Evolutionary conservation across 1,140 invertebrate species (phyloP).

Genomic region (Camponotus pennsylvanicus): DNA sequence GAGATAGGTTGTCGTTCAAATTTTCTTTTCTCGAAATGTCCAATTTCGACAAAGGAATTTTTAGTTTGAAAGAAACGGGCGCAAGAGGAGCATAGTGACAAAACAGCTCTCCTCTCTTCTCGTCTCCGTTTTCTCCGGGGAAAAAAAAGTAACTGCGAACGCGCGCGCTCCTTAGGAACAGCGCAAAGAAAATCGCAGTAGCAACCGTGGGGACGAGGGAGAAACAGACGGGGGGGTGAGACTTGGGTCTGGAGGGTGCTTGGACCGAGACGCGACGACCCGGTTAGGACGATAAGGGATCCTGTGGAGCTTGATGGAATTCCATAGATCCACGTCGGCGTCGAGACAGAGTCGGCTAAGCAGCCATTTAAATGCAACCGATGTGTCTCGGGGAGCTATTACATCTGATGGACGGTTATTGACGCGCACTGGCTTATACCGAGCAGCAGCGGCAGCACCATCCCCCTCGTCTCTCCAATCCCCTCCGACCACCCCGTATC

Average conservation of each 20-base stretch:
- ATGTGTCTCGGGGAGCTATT: constrained; percentile 87
- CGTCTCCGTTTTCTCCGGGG: background rate
- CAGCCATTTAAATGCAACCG: constrained; percentile 87
- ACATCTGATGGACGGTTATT: constrained; percentile 87
- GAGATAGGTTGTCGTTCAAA: constrained; percentile 51
- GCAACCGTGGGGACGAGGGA: constrained; percentile 32
- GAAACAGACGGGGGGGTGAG: constrained; percentile 41
- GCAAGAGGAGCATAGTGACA: constrained; percentile 23
- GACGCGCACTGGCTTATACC: constrained; percentile 85
- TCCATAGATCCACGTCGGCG: constrained; percentile 86
- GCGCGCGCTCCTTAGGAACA: constrained; percentile 53
- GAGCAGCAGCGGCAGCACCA: constrained; percentile 69
- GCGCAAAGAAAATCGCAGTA: constrained; percentile 73
- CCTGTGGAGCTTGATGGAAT: constrained; percentile 86
- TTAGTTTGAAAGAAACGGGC: constrained; percentile 57
- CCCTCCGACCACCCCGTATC: constrained; percentile 69
- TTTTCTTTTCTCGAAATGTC: constrained; percentile 43
- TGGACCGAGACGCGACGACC: constrained; percentile 80
- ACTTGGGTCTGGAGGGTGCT: constrained; percentile 67
- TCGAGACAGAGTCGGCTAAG: constrained; percentile 86
- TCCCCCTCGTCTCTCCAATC: constrained; percentile 55
- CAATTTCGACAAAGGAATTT: constrained; percentile 46
- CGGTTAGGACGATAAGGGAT: constrained; percentile 85
- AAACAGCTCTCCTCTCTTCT: constrained; percentile 10
- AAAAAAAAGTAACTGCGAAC: constrained; percentile 66